Evolutionary conservation across 2,888 invertebrate species (phyloP), one percentile per base, ranked within the genome.

Genomic region (Drosophila heteroneura): DNA sequence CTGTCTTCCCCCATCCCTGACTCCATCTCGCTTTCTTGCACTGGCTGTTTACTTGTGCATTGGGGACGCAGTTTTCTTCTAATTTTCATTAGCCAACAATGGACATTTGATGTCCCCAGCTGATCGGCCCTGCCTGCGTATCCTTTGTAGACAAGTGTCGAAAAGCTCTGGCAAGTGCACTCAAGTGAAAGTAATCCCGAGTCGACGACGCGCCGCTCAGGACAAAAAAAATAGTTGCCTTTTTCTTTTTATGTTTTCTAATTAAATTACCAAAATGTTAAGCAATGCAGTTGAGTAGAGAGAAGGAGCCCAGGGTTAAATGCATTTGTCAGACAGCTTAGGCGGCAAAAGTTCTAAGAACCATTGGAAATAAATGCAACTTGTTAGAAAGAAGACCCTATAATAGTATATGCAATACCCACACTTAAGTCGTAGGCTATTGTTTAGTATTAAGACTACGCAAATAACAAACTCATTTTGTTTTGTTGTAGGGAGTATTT

Each of bases 131-230:
- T 54, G 69, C 74, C 56, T 39, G 62, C 51, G 59, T 64, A 59
- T 70, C 65, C 75, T 58, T 61, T 60, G 59, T 70, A 74, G 77
- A 58, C 74, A 76, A 82, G 84, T 84, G 85, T 76, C 68, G 57
- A 72, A 78, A 76, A 72, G 86, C 86, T 74, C 72, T 75, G 41
- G 35, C 39, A 68, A 71, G 75, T 35, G 35, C 85, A 75, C 84
- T 86, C 89, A 77, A 90, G 90, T 90, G 88, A 89, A 89, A 89
- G 88, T 89, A 84, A 89, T 83, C 81, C 69, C 57, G 77, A 73
- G 65, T 53, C 30, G 56, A 64, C 62, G 61, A 41, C 35, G 53
- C 53, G n/a, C 33, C 57, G 39, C 22, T 1, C 7, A 57, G n/a
- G 14, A 39, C 44, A 28, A 59, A 49, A 65, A 74, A 22, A 44